These are phyloP conservation scores for Drosophila bocki DNA, from an alignment of 1,140 invertebrate species.

Conservation along the genomic window DNA sequence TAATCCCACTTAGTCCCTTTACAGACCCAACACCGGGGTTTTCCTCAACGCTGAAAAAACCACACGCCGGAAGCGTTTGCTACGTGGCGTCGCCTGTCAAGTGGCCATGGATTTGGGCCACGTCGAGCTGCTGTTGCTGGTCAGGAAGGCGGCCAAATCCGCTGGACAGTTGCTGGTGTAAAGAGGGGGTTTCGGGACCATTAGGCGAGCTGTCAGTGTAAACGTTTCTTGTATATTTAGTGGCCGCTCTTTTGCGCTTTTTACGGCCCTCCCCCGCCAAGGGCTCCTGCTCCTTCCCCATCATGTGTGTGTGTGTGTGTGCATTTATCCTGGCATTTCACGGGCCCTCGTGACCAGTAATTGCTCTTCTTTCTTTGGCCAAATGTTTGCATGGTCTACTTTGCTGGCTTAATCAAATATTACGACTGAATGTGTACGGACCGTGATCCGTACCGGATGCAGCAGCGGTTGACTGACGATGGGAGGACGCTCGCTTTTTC, in stretches of 20 bases:
- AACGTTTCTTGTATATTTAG: constrained; percentile 71
- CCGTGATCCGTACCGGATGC: constrained; percentile 54
- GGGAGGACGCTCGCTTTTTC: constrained; percentile 27
- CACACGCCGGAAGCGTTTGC: constrained; percentile 69
- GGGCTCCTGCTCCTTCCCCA: background rate
- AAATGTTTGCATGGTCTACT: constrained; percentile 57
- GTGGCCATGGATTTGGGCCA: constrained; percentile 68
- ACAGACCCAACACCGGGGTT: background rate
- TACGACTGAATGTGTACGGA: constrained; percentile 34
- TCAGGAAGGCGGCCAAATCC: constrained; percentile 43
- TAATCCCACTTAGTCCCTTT: background rate
- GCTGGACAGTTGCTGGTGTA: constrained; percentile 1
- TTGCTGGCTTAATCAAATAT: constrained; percentile 75
- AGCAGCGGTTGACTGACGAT: constrained; percentile 44
- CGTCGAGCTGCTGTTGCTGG: constrained; percentile 41
- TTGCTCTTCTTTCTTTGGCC: constrained; percentile 60
- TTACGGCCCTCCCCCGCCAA: constrained; percentile 43
- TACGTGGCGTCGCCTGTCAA: constrained; percentile 75
- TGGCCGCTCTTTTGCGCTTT: constrained; percentile 65
- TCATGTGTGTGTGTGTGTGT: background rate
- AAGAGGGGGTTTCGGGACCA: constrained; percentile 21
- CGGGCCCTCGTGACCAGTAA: constrained; percentile 72
- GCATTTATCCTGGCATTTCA: constrained; percentile 27
- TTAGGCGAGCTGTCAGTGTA: constrained; percentile 64
- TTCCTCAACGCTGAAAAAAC: constrained; percentile 31